Base-by-base conservation (phyloP, 2,888 invertebrate genomes). In the Papilio elwesi region DNA sequence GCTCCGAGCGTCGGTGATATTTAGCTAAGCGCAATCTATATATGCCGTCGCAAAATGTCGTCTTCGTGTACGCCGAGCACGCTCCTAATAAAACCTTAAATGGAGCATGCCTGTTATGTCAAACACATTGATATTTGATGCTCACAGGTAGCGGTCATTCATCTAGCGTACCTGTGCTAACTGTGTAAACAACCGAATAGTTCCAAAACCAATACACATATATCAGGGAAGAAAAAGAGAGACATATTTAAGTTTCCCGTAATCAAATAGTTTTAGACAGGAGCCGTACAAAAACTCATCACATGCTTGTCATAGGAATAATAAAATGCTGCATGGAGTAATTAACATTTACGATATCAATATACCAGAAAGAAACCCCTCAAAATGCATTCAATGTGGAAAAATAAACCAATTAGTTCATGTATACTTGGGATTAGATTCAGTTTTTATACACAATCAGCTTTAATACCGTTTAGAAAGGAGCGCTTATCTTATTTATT, bases 401-500 rank as follows among this genome's bases (percentile, higher is more conserved):
- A 26, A 26, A 26, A 26, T n/a, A 26, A 26, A 2, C 26, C 1
- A 26, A 26, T 4, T 4, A 26, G 4, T 26, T 26, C 26, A 26
- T 26, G 26, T 26, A 26, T 26, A 26, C 26, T 26, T 26, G 4
- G 26, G 26, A 26, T 26, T 26, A 26, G 26, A 26, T 26, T 26
- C 26, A 26, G 26, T 26, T 26, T n/a, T 26, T 26, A 26, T 12
- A 36, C 15, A 53, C 52, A 72, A 67, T 57, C 48, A 16, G 26
- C 26, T 4, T 26, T 26, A 9, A 65, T 36, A 51, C 51, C 38
- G n/a, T 59, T 59, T 52, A 65, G 74, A 77, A 76, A 77, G 76
- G 74, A 78, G 77, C 76, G 73, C 38, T 75, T 73, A 76, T 77
- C 47, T 74, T 71, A 77, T 78, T 77, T 71, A 77, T 76, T 75